These are phyloP conservation scores for Synergus umbraculus DNA, from an alignment of 2,888 invertebrate genomes.

Conservation along the genomic window DNA sequence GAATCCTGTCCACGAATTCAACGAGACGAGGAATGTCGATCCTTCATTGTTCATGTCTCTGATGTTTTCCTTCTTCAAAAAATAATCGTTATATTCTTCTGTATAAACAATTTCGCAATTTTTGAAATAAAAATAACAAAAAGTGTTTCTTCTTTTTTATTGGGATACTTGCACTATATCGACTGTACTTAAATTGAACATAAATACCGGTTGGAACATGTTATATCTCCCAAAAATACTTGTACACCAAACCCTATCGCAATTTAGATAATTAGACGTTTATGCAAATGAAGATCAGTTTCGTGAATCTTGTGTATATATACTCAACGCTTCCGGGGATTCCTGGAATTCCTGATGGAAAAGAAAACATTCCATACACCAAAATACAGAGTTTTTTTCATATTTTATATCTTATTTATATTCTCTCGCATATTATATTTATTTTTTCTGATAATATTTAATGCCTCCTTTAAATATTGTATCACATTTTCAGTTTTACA, in stretches of 20 bases:
- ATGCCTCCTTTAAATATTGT: not conserved
- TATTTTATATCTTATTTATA: not conserved
- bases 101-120: too few relatives aligned
- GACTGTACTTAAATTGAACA: not conserved
- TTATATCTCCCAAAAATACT: not conserved
- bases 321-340: not conserved
- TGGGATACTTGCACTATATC: not conserved
- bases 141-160: too few relatives aligned
- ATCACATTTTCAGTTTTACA: not conserved
- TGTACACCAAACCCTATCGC: slow-evolving; percentile 43
- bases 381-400: not conserved
- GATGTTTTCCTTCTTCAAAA: not conserved
- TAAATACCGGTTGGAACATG: not conserved
- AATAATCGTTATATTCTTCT: not conserved
- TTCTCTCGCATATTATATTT: not conserved
- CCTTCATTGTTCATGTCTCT: not conserved
- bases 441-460: not conserved
- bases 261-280: slow-evolving; percentile 60
- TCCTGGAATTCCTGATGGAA: not conserved
- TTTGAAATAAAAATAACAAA: too few relatives aligned
- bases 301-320: not conserved
- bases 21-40: not conserved
- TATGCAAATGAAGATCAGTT: slow-evolving; percentile 39
- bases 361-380: not conserved
- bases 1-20: slow-evolving; percentile 15